phyloP scores from a whole-genome alignment of 1,140 invertebrate genomes.

The Goniozus legneri region DNA sequence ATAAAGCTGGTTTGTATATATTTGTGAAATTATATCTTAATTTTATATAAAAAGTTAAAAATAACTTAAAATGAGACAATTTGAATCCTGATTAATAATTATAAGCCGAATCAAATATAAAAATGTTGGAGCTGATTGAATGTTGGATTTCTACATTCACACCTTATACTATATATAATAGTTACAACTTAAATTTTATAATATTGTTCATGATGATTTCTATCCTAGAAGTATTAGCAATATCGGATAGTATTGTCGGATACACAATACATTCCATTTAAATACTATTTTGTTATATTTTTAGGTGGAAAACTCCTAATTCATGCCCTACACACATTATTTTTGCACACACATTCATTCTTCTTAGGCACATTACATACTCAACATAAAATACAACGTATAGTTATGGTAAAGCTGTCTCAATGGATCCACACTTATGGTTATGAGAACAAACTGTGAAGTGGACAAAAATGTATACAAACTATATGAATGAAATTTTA shows the following conservation, averaged over 20 bases:
- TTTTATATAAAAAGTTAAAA: not conserved
- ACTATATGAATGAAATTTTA: slow-evolving; percentile 19
- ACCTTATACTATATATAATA: slow-evolving; percentile 32
- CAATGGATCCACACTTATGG: slow-evolving; percentile 23
- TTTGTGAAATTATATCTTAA: not conserved
- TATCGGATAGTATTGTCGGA: slow-evolving; percentile 18
- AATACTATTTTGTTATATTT: slow-evolving; percentile 35
- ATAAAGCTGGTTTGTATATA: not conserved
- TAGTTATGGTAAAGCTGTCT: slow-evolving; percentile 30
- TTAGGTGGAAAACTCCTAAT: slow-evolving; percentile 22
- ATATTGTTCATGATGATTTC: slow-evolving; percentile 32
- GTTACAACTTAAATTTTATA: slow-evolving; percentile 34
- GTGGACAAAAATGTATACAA: slow-evolving; percentile 17
- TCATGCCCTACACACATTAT: slow-evolving; percentile 26
- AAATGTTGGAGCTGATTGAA: slow-evolving; percentile 12
- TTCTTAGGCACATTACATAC: slow-evolving; percentile 41
- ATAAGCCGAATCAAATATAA: slow-evolving; percentile 10
- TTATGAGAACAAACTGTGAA: slow-evolving; percentile 24
- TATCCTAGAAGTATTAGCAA: slow-evolving; percentile 30
- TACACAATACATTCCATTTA: slow-evolving; percentile 29
- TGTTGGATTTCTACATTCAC: slow-evolving; percentile 23
- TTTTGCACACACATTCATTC: slow-evolving; percentile 29
- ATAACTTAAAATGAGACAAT: no score
- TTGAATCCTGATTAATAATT: no score
- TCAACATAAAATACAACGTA: slow-evolving; percentile 33